Evolutionary conservation across 2,113 vertebrate species (phyloP).

Genomic region (Hydrochoerus hydrochaeris): DNA sequence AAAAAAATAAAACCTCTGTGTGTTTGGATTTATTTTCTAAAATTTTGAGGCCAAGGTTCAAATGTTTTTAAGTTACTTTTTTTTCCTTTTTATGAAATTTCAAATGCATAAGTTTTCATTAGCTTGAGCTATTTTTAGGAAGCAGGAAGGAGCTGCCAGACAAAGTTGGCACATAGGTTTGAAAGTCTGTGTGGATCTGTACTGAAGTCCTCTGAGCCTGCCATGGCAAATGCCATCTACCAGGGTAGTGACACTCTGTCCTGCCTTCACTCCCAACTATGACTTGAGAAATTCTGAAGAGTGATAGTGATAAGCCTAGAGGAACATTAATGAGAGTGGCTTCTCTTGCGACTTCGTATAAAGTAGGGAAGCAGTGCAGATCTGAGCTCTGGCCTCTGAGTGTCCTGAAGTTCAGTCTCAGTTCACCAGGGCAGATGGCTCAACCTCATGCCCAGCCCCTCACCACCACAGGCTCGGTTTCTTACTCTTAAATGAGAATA

Average conservation of each 20-base stretch:
- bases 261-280: neutral
- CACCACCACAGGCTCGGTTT: neutral
- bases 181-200: conserved; percentile 20
- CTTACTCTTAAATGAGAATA: neutral
- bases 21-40: conserved; percentile 91
- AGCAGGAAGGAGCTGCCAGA: neutral
- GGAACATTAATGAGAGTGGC: conserved; percentile 41
- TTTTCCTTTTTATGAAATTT: conserved; percentile 72
- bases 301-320: conserved; percentile 18
- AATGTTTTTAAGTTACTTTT: conserved; percentile 8
- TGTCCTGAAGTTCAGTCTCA: neutral
- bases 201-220: accelerated
- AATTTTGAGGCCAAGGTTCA: conserved; percentile 84
- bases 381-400: neutral
- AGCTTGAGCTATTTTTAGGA: conserved; percentile 70
- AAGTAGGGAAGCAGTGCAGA: neutral
- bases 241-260: neutral
- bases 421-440: neutral
- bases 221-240: neutral
- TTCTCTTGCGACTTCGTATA: conserved; percentile 33
- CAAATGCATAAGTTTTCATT: conserved; percentile 68
- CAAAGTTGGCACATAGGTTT: conserved; percentile 30
- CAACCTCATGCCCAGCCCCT: neutral
- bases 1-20: neutral
- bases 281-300: conserved; percentile 59